Evolutionary conservation across 2,113 vertebrate genomes (phyloP).

Genomic region (Thamnophis sirtalis): DNA sequence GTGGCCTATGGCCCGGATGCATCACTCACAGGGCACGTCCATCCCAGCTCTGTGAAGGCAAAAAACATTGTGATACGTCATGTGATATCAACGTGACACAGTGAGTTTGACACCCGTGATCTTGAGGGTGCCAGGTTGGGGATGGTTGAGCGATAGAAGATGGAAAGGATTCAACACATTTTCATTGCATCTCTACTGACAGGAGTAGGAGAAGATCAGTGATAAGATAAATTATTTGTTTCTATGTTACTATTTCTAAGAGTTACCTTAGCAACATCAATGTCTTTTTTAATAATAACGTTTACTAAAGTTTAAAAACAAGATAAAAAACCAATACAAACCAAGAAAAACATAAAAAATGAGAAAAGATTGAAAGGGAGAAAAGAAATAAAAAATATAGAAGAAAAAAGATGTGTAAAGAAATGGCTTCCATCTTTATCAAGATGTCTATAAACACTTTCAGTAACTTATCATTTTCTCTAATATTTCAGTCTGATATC

Average conservation of each 20-base stretch:
- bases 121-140: background rate
- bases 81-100: too few species aligned
- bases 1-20: too few species aligned
- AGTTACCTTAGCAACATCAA: conserved; percentile 32
- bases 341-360: background rate
- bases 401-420: background rate
- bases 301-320: background rate
- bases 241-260: conserved; percentile 19
- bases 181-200: background rate
- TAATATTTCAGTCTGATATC: background rate
- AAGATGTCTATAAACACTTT: background rate
- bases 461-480: background rate
- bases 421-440: background rate
- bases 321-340: background rate
- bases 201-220: background rate
- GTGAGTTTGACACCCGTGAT: too few species aligned
- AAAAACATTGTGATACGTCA: too few species aligned
- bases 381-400: background rate
- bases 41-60: too few species aligned
- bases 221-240: background rate
- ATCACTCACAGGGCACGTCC: too few species aligned
- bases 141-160: background rate
- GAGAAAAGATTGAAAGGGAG: background rate
- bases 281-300: background rate
- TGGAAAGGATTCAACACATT: background rate